Conservation (phyloP, 2,888 invertebrate species). For the Synergus itoensis region DNA sequence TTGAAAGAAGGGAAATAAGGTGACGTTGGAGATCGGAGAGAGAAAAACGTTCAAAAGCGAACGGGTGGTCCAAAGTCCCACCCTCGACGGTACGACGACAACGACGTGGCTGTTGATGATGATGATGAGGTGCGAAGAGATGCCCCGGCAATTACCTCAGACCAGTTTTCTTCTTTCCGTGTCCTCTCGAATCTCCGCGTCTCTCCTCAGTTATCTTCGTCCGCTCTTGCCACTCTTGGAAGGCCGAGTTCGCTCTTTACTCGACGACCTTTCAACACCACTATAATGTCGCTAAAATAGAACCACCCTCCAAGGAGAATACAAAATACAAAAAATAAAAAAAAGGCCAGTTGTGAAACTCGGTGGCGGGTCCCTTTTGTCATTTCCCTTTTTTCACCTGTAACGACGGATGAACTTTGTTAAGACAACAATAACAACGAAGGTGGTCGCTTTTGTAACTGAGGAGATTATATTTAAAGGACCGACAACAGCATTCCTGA, state of each 20-base stretch:
- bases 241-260: constrained; percentile 38
- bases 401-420: neutral
- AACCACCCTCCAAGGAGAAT: neutral
- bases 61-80: constrained; percentile 67
- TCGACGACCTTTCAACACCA: constrained; percentile 32
- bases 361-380: neutral
- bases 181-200: constrained; percentile 52
- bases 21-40: constrained; percentile 44
- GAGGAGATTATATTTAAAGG: neutral
- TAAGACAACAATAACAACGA: neutral
- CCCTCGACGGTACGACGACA: constrained; percentile 60
- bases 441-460: neutral
- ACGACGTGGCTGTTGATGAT: constrained; percentile 72
- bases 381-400: neutral
- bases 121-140: constrained; percentile 78
- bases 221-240: neutral
- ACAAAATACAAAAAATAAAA: neutral
- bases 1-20: constrained; percentile 42
- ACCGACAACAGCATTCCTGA: neutral
- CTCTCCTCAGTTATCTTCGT: constrained; percentile 48
- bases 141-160: constrained; percentile 75
- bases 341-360: neutral
- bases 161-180: constrained; percentile 57
- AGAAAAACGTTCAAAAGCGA: constrained; percentile 50
- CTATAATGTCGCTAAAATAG: constrained; percentile 19